Base-by-base conservation (phyloP, 2,797 vertebrate genomes). In the Meriones psammophilus region DNA sequence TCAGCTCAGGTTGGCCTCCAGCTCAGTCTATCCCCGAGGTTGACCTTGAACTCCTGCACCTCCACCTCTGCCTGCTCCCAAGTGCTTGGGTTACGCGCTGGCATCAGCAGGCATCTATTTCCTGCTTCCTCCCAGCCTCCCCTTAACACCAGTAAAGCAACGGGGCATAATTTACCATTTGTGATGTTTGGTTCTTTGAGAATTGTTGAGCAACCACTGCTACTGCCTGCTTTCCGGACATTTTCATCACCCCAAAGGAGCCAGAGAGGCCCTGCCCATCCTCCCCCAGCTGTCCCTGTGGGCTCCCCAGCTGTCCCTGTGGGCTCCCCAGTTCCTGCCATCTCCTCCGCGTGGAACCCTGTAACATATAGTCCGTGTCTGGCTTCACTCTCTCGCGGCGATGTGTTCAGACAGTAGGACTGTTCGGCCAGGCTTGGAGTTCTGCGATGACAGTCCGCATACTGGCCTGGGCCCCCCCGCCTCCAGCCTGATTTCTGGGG, bases 341-440 rank as follows among this genome's bases (percentile, higher is more conserved):
- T 89, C 79, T 86, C 62, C 17, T 2, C 46, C 64, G 42, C 83
- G 73, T 56, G 64, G 71, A 83, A 13, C 68, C 88, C 22, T 20
- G 12, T 15, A 7, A 10, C 10, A 2, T 10, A 50, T 36, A 42
- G 15, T 54, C 22, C 20, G 7, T 36, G 68, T 74, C 85, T 94
- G 96, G 91, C 84, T 93, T 78, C 79, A 69, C 66, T 74, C 62
- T 71, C 56, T 58, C 60, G 39, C 69, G 54, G 1, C 15, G 80
- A 71, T 22, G 33, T 56, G 71, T 78, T 87, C 74, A 42, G 91
- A 74, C 20, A 74, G 62, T 12, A 74, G 73, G 10, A 20, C 12
- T 68, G 30, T 87, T 8, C 42, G 26, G 71, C 39, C 42, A 15
- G 88, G 74, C 50, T 58, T 1, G 0, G 0, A 15, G 24, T 46